Percentiles rank a stretch among this genome's conserved stretches.
Conservation (phyloP, 2,113 vertebrate genomes). For the Muscicapa adusta region DNA sequence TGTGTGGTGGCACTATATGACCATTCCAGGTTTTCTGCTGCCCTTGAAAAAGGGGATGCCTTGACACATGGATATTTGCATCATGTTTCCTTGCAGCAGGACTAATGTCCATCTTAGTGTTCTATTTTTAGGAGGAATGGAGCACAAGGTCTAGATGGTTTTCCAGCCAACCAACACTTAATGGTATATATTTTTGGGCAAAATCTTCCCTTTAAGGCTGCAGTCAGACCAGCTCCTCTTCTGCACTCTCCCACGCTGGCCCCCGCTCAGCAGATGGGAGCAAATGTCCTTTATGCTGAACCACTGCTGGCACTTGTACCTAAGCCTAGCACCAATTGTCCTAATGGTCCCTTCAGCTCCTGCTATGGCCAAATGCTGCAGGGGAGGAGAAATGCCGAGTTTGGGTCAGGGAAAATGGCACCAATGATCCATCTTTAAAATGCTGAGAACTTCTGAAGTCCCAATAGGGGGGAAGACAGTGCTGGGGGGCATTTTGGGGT, state of each 20-base stretch:
- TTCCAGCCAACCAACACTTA: not conserved
- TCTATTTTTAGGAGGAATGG: not conserved
- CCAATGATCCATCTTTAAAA: not conserved
- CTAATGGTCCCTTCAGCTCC: not conserved
- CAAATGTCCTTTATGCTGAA: not conserved
- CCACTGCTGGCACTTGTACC: not conserved
- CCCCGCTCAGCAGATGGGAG: not conserved
- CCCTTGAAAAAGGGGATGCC: not conserved
- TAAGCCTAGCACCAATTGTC: not conserved
- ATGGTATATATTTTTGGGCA: not conserved
- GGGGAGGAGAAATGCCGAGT: fast-evolving
- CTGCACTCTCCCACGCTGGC: not conserved
- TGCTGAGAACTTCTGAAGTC: not conserved
- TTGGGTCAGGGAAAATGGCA: not conserved
- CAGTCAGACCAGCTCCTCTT: not conserved
- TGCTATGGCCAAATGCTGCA: not conserved
- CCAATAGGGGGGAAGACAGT: not conserved
- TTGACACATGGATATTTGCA: not conserved
- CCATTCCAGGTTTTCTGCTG: not conserved
- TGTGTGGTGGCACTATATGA: not conserved
- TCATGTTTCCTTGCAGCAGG: not conserved
- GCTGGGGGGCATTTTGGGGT: fast-evolving
- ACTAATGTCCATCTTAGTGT: not conserved
- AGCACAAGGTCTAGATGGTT: not conserved
- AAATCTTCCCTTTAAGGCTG: not conserved